Evolutionary conservation across 2,797 vertebrate species (phyloP), one percentile per base, ranked within the genome.

Genomic region (Hippocampus kuda): DNA sequence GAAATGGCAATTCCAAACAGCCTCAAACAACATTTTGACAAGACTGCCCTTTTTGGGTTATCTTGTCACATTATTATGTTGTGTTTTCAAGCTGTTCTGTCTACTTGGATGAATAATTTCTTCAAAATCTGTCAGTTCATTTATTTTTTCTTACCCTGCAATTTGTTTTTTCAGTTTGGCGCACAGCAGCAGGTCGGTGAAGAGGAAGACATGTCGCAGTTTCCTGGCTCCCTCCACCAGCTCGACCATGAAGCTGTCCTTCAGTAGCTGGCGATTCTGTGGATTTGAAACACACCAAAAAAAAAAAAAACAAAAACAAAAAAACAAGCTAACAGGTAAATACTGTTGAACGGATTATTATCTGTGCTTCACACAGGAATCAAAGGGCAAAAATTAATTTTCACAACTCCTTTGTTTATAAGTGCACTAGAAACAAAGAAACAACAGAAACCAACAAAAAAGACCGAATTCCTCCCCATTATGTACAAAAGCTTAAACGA

Each of bases 181-280:
- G 67, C 97, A 99, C 66, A 99, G 93, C 76, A 99, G 92, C 82
- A 99, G 90, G 79, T 99, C 96, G 0, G 93, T 95, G 81, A 99
- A 99, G 72, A 99, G 94, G 83, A 99, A 99, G 82, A 99, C 91
- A 0, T 99, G 97, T 0, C 97, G 93, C 6, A 99, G 92, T 74
- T 99, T 99, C 79, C 97, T 93, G 69, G 94, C 89, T n/a, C 96
- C 96, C 79, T 99, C 97, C 65, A 99, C 95, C 84, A 99, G 79
- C 84, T 99, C 97, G 85, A 99, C 97, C 94, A 99, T 95, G 90
- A 98, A 99, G 72, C 95, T 92, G 91, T 99, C 97, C 88, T 92
- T 98, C 83, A 99, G 89, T 71, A 99, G 93, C 90, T 99, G 97
- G 41, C 97, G 94, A 85, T 93, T 93, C 96, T 99, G 81, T 22